Base-by-base conservation (phyloP, 2,888 invertebrate genomes). In the Tupiocoris notatus region DNA sequence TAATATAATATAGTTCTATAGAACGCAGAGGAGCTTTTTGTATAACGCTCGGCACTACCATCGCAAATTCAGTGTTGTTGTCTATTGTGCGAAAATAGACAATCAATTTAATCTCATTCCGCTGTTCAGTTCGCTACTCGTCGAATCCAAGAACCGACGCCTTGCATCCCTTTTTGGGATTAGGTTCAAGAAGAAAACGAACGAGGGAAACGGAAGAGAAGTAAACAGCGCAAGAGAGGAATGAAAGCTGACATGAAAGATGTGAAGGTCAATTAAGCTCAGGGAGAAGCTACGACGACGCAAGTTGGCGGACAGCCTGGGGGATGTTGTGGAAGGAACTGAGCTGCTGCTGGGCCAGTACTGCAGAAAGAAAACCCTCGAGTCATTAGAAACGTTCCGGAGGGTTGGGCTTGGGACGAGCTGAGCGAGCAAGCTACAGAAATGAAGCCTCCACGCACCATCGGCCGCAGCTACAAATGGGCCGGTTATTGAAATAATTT, bases 401-500 rank as follows among this genome's bases (percentile, higher is more conserved):
- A 71, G 70, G 78, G 71, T 70, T 66, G 76, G 59, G 66, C 66
- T 66, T 66, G 12, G 39, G 39, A 39, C 39, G 12, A 39, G 39
- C 39, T 12, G 39, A n/a, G n/a, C n/a, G n/a, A n/a, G n/a, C n/a
- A n/a, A 39, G 39, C 39, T 39, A 39, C 39, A 39, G 39, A 39
- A 12, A 39, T 39, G 39, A 39, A 39, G 39, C 59, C 75, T 62
- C 66, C 66, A 62, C 75, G 75, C 75, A 57, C 61, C 75, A 75
- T 75, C 75, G 75, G 76, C 70, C 76, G 25, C 65, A 25, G 65
- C 76, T 75, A 67, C 75, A 76, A 79, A 78, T 73, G 77, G 71
- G 65, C 74, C 77, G 67, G 77, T 78, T 75, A 75, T 78, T 80
- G 77, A 80, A 78, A 61, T 75, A 75, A 76, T 67, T 76, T 57